Evolutionary conservation across 2,888 invertebrate genomes (phyloP).

Genomic region (Melipona beecheii): DNA sequence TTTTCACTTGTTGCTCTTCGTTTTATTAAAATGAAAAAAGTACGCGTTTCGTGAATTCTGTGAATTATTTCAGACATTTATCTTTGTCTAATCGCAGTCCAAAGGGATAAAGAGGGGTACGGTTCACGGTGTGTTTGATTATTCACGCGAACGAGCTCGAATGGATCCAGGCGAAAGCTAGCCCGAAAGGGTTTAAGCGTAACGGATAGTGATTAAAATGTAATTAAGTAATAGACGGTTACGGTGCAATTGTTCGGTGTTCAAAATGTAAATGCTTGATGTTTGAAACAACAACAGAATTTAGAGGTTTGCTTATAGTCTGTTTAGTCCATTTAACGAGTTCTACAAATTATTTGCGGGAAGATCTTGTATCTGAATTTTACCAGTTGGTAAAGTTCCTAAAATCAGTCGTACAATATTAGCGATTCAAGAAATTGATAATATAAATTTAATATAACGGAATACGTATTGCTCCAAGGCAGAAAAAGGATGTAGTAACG

Average conservation of each 20-base stretch:
- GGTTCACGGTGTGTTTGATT: too few relatives aligned
- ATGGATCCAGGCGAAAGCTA: too few relatives aligned
- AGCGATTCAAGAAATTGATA: background rate
- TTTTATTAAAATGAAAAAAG: too few relatives aligned
- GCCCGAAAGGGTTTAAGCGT: background rate
- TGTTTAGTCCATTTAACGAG: background rate
- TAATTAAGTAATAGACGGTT: background rate
- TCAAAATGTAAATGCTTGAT: background rate
- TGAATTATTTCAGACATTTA: too few relatives aligned
- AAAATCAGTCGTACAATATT: background rate
- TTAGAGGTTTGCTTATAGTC: background rate
- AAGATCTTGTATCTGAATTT: background rate
- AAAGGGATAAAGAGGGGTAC: too few relatives aligned
- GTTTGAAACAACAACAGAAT: background rate
- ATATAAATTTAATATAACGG: too few relatives aligned
- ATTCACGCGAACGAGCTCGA: too few relatives aligned
- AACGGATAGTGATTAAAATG: background rate
- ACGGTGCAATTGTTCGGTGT: background rate
- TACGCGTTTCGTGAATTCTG: too few relatives aligned
- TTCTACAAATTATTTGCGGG: background rate
- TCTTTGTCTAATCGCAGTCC: too few relatives aligned
- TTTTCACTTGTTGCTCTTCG: too few relatives aligned
- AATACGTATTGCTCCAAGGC: too few relatives aligned
- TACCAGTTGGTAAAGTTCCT: background rate
- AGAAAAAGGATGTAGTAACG: too few relatives aligned